Conservation (phyloP, 2,113 vertebrate species). For the Leptodactylus fuscus region DNA sequence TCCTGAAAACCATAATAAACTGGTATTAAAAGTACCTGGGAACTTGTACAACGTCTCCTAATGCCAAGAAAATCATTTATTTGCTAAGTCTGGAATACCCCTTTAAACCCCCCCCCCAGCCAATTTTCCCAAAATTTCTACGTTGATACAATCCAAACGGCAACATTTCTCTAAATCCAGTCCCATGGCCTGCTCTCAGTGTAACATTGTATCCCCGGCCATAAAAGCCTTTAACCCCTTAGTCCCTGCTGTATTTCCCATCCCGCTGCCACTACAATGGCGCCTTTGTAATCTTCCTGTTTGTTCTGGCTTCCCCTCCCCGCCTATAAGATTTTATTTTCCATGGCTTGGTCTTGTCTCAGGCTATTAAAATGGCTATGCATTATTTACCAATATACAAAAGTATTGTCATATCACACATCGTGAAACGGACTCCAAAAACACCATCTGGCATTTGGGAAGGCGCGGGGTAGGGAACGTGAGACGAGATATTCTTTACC, state of each 20-base stretch:
- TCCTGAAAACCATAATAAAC: no score
- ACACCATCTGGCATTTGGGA: conserved; percentile 95
- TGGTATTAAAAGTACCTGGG: no score
- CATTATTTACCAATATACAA: conserved; percentile 88
- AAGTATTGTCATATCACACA: conserved; percentile 90
- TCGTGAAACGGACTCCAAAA: conserved; percentile 93
- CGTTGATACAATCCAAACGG: no score
- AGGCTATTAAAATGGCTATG: conserved; percentile 83
- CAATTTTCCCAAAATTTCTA: no score
- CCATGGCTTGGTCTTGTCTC: conserved; percentile 75
- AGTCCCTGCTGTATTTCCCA: not conserved
- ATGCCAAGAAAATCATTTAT: no score
- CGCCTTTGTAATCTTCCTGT: conserved; percentile 2
- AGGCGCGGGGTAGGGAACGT: conserved; percentile 85
- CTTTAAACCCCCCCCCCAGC: no score
- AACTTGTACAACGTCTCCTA: no score
- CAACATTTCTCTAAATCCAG: not conserved
- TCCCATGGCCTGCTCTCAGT: not conserved
- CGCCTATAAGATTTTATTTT: conserved; percentile 68
- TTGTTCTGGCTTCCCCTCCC: not conserved
- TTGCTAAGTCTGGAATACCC: no score
- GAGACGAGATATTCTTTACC: conserved; percentile 88
- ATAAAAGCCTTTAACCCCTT: not conserved
- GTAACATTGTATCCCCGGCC: not conserved
- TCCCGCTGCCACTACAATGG: not conserved